Base-by-base conservation (phyloP, 2,797 vertebrate genomes). In the Clarias fuscus region DNA sequence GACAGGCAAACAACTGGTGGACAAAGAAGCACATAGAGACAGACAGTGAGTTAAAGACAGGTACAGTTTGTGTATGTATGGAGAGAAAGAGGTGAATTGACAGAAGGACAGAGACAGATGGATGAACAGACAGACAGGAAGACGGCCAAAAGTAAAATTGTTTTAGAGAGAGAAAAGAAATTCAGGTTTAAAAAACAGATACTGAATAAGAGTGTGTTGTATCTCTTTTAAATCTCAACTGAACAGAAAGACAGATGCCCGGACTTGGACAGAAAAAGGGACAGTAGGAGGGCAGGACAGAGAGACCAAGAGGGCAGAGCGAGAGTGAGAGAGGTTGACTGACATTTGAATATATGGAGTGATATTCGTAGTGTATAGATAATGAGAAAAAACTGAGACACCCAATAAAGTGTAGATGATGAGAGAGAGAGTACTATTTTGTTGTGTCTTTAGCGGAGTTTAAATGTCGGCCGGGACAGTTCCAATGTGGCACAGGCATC, bases 381-480 rank as follows among this genome's bases (percentile, higher is more conserved):
- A 7, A 43, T 1, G 20, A 15, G n/a, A 8, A 37, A 2, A 72
- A 53, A 13, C 11, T 0, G 13, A 13, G 11, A 13, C 48, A 53
- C 48, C 2, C 48, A 53, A 56, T 56, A 56, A 56, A 14, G 53
- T 14, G 53, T 56, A 56, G 53, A 56, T 53, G 48, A 15, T 82
- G 30, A 30, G 75, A 4, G 59, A 14, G 59, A 56, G 48, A 87
- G 0, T 33, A 40, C 64, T 76, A 5, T 30, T 62, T 40, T 70
- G 15, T 72, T 64, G 3, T 58, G 37, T 87, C 88, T 58, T 20
- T 92, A 97, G 96, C 96, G 0, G 96, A 96, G 78, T 97, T 97
- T 93, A 97, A 96, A 86, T 97, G 96, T 91, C 93, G 97, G 4
- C 96, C 96, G 0, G 97, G 97, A 1, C 97, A 97, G 89, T 96